Evolutionary conservation across 2,888 invertebrate species (phyloP), one percentile per base, ranked within the genome.

Genomic region (Arenicola marina): DNA sequence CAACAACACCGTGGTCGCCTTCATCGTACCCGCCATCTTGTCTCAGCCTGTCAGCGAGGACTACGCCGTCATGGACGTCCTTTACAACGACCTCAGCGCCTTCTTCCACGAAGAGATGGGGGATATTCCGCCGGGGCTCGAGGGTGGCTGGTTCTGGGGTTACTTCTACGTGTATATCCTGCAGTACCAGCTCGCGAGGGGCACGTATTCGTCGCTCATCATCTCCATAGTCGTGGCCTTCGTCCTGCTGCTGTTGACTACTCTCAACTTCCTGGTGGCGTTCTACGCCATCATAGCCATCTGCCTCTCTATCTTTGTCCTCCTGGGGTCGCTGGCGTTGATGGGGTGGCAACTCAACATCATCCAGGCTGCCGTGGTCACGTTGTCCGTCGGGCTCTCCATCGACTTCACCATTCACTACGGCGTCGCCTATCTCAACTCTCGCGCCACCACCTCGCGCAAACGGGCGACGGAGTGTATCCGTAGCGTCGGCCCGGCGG

Each of bases 391-490:
- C 73, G 95, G 95, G 26, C 86, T 95, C 73, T 90, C 93, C 29
- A 92, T 93, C 31, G 95, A 95, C 85, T 95, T 93, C 80, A 92
- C 92, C 84, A 86, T 95, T 59, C 94, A 95, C 82, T 93, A 93
- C 79, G 90, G 90, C 59, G 89, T 95, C 64, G 91, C 91, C 78
- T 95, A 91, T 71, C 33, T 67, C 66, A 44, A 73, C 58, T 61
- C 68, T 7, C 21, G 31, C 1, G 62, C 69, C 18, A 11, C 29
- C 2, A n/a, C 32, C 3, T 24, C 51, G 15, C 4, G 24, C 26
- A 33, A 18, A n/a, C 38, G 70, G 29, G 68, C 64, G 7, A 21
- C n/a, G 4, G 58, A 62, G 46, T 60, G 68, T n/a, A 61, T 72
- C 45, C 4, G 29, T 1, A 33, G 75, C 62, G 91, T 94, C 82